Evolutionary conservation across 2,888 invertebrate genomes (phyloP).

Genomic region (Theodoxus fluviatilis): DNA sequence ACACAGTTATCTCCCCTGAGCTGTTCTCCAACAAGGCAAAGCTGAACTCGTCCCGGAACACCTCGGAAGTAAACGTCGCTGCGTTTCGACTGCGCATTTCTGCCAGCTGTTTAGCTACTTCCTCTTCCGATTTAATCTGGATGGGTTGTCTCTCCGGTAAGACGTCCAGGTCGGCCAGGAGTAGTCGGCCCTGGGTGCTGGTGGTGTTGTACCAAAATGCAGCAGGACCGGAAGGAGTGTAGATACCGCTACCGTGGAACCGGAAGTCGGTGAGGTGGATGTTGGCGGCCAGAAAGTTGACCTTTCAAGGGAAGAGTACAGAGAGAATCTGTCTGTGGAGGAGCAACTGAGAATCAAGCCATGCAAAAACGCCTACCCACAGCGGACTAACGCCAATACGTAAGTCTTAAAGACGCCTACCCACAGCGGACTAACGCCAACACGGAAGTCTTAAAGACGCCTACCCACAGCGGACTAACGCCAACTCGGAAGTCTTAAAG

Average conservation of each 20-base stretch:
- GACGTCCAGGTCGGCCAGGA: slow-evolving; percentile 36
- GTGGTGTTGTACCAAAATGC: slow-evolving; percentile 34
- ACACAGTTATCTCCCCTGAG: slow-evolving; percentile 36
- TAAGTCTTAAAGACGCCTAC: too few species aligned
- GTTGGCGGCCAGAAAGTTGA: slow-evolving; percentile 77
- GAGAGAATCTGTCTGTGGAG: too few species aligned
- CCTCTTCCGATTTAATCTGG: not conserved
- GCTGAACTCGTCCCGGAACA: slow-evolving; percentile 42
- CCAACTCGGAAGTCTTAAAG: too few species aligned
- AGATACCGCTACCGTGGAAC: slow-evolving; percentile 79
- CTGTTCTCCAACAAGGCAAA: slow-evolving; percentile 35
- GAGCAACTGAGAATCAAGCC: too few species aligned
- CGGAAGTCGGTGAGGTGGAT: slow-evolving; percentile 70
- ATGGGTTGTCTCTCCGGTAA: slow-evolving; percentile 13
- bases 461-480: too few species aligned
- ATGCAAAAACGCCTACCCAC: too few species aligned
- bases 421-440: too few species aligned
- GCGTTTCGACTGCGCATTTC: not conserved
- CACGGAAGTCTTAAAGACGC: too few species aligned
- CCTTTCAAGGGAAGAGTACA: too few species aligned
- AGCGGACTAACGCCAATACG: too few species aligned
- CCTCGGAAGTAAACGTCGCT: slow-evolving; percentile 24
- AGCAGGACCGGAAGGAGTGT: slow-evolving; percentile 64
- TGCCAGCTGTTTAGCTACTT: not conserved
- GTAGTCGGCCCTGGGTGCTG: slow-evolving; percentile 31